Percentiles rank a stretch among this genome's conserved stretches.
Conservation (phyloP, 2,888 invertebrate species). For the Dinocampus coccinellae region DNA sequence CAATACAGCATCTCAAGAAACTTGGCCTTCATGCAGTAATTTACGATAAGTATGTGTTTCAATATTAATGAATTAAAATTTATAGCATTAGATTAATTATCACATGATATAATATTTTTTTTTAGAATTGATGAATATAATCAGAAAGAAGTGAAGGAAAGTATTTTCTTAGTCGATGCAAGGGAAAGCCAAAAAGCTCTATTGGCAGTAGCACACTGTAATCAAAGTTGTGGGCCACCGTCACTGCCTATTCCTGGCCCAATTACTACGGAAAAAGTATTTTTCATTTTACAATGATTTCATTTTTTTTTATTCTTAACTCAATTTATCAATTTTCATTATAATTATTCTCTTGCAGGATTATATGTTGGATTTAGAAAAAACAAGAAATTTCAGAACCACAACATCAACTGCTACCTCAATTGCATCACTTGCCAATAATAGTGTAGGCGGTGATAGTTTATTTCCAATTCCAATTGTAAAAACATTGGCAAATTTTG, state of each 20-base stretch:
- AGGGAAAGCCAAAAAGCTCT: slow-evolving; percentile 80
- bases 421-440: slow-evolving; percentile 70
- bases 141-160: slow-evolving; percentile 82
- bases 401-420: slow-evolving; percentile 73
- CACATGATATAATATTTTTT: slow-evolving; percentile 31
- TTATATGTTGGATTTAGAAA: slow-evolving; percentile 66
- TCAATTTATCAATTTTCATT: background rate
- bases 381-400: slow-evolving; percentile 58
- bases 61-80: background rate
- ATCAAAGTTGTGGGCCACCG: slow-evolving; percentile 58
- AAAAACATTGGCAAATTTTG: slow-evolving; percentile 47
- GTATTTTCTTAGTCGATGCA: slow-evolving; percentile 85
- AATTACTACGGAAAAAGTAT: slow-evolving; percentile 51
- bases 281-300: background rate
- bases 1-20: slow-evolving; percentile 87
- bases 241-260: slow-evolving; percentile 50
- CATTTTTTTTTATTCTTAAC: background rate
- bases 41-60: slow-evolving; percentile 83
- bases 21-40: slow-evolving; percentile 96
- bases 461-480: slow-evolving; percentile 48
- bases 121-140: slow-evolving; percentile 79
- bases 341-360: slow-evolving; percentile 49
- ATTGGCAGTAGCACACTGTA: slow-evolving; percentile 69
- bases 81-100: background rate
- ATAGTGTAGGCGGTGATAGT: slow-evolving; percentile 51